Conservation (phyloP, 2,888 invertebrate species). For the Kuschelorhynchus macadamiae region DNA sequence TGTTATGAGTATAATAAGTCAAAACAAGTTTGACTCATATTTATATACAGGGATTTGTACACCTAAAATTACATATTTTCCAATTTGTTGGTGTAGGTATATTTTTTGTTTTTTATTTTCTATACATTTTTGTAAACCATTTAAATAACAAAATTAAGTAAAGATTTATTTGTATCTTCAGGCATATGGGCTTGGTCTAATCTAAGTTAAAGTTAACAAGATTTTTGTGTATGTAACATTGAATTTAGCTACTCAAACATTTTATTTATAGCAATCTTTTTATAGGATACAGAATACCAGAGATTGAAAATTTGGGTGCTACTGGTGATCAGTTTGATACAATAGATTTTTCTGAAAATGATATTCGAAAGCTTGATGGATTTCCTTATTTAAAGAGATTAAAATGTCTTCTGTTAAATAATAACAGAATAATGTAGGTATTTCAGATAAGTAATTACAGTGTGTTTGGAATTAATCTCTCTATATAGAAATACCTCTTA, state of each 20-base stretch:
- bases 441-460: too few relatives aligned
- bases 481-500: too few relatives aligned
- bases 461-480: too few relatives aligned
- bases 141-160: neutral
- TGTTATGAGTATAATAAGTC: too few relatives aligned
- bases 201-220: neutral
- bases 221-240: neutral
- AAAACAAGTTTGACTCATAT: too few relatives aligned
- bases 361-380: slow-evolving; percentile 96
- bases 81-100: too few relatives aligned
- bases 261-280: too few relatives aligned
- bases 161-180: neutral
- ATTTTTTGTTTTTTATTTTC: neutral
- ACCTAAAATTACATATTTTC: too few relatives aligned
- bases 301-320: slow-evolving; percentile 98
- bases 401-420: slow-evolving; percentile 92
- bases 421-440: slow-evolving; percentile 94
- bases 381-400: slow-evolving; percentile 93
- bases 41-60: too few relatives aligned
- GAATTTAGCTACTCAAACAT: too few relatives aligned
- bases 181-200: neutral
- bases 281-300: slow-evolving; percentile 96
- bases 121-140: neutral
- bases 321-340: slow-evolving; percentile 99
- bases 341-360: slow-evolving; percentile 98